A percentile compares a stretch with the other conserved stretches of the same genome.
phyloP scores from a whole-genome alignment of 2,888 invertebrate genomes.

The Erebia ligea region DNA sequence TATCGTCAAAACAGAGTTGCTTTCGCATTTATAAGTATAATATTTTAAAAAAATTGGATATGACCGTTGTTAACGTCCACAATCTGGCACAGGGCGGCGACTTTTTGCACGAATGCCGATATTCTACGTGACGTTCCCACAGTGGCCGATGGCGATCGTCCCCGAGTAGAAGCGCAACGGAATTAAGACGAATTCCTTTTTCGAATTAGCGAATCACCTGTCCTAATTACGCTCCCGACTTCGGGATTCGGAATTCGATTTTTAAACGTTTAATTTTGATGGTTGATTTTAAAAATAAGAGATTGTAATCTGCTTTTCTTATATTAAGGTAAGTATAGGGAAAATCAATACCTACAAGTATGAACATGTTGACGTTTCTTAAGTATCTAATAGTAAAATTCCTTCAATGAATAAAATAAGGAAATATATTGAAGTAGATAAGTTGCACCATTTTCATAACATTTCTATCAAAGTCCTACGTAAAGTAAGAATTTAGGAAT shows the following conservation, averaged over 20 bases:
- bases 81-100: constrained; percentile 46
- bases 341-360: no score
- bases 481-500: no score
- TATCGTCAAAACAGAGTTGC: no score
- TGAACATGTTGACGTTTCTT: no score
- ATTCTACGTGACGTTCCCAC: constrained; percentile 81
- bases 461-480: no score
- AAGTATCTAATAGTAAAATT: no score
- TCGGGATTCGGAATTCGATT: constrained; percentile 56
- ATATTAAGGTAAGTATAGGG: not conserved
- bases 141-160: constrained; percentile 51
- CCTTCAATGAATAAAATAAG: no score
- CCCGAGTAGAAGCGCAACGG: constrained; percentile 57
- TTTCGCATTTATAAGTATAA: no score
- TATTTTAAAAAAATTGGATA: no score
- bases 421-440: no score
- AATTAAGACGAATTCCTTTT: constrained; percentile 74
- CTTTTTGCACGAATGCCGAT: constrained; percentile 77
- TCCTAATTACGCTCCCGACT: constrained; percentile 69
- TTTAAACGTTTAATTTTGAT: constrained; percentile 39
- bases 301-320: constrained; percentile 6
- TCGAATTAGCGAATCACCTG: constrained; percentile 81
- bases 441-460: no score
- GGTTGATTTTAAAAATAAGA: constrained; percentile 13
- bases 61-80: constrained; percentile 35